phyloP scores from a whole-genome alignment of 1,140 invertebrate genomes.

The Anadara kagoshimensis region DNA sequence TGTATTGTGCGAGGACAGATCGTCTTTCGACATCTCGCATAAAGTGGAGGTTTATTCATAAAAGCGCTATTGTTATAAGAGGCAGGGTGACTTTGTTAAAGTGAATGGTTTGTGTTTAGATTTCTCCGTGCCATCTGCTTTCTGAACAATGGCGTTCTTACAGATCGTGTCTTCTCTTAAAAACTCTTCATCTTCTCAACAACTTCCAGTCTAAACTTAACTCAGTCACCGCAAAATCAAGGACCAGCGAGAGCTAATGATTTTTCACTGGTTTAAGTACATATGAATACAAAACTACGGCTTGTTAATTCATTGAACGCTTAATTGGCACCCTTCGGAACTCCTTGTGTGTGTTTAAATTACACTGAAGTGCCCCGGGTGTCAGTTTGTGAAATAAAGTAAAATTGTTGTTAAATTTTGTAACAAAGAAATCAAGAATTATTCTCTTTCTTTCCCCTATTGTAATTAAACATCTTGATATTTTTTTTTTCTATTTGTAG shows the following conservation, averaged over 20 bases:
- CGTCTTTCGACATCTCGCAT: constrained; percentile 34
- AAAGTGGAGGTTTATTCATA: constrained; percentile 26
- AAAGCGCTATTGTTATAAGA: constrained; percentile 27
- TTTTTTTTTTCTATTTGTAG: too few relatives aligned
- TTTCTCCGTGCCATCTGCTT: constrained; percentile 39
- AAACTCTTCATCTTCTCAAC: constrained; percentile 39
- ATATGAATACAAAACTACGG: constrained; percentile 22
- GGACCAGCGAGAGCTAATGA: constrained; percentile 41
- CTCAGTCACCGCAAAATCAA: constrained; percentile 41
- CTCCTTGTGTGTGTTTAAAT: neutral
- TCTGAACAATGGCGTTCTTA: constrained; percentile 28
- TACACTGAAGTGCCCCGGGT: too few relatives aligned
- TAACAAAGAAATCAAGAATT: too few relatives aligned
- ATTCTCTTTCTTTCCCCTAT: too few relatives aligned
- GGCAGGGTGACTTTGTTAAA: constrained; percentile 39
- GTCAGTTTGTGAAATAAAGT: too few relatives aligned
- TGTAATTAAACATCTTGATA: too few relatives aligned
- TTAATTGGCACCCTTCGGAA: constrained; percentile 32
- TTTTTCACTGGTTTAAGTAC: constrained; percentile 14
- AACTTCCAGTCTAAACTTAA: constrained; percentile 13
- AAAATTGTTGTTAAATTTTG: too few relatives aligned
- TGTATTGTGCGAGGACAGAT: constrained; percentile 33
- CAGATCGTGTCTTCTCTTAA: constrained; percentile 32
- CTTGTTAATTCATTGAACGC: constrained; percentile 21
- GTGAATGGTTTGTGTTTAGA: constrained; percentile 42